These are phyloP conservation scores for Aurelia aurita DNA, from an alignment of 30 jellyfish, hydroid and myxozoan genomes.

Conservation along the genomic window DNA sequence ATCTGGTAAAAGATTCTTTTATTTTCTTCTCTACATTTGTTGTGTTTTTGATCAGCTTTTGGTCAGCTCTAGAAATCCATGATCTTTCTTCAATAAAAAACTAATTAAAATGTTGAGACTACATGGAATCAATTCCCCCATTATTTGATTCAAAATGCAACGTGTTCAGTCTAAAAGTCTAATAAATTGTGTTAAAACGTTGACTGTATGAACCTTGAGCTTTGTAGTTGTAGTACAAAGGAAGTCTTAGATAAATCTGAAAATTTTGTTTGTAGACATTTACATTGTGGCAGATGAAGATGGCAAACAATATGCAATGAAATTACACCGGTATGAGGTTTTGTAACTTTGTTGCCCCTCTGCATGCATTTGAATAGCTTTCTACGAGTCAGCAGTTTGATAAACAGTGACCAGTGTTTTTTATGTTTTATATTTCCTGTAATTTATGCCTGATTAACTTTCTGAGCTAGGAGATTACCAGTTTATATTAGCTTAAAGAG, in stretches of 20 bases:
- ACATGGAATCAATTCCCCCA: too few species aligned
- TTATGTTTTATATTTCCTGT: background rate
- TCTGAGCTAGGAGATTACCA: background rate
- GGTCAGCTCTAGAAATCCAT: too few species aligned
- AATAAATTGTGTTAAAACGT: too few species aligned
- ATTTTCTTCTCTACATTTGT: background rate
- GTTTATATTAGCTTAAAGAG: too few species aligned
- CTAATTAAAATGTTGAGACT: too few species aligned
- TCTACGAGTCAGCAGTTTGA: background rate
- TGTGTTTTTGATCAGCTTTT: background rate
- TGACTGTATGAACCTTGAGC: background rate
- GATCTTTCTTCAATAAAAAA: too few species aligned
- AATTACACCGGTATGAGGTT: constrained; percentile 84
- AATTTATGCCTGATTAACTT: background rate
- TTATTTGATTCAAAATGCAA: too few species aligned
- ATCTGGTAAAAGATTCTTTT: constrained; percentile 66
- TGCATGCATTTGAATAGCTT: background rate
- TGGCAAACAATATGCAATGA: constrained; percentile 96
- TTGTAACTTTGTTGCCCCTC: too few species aligned
- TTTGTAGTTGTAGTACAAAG: background rate
- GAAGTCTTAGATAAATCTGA: background rate
- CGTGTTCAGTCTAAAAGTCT: too few species aligned
- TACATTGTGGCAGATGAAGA: constrained; percentile 97
- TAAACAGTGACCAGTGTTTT: background rate
- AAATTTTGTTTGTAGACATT: constrained; percentile 59